These are phyloP conservation scores for Drosophila baimaii DNA, from an alignment of 1,140 invertebrate species.

Conservation along the genomic window DNA sequence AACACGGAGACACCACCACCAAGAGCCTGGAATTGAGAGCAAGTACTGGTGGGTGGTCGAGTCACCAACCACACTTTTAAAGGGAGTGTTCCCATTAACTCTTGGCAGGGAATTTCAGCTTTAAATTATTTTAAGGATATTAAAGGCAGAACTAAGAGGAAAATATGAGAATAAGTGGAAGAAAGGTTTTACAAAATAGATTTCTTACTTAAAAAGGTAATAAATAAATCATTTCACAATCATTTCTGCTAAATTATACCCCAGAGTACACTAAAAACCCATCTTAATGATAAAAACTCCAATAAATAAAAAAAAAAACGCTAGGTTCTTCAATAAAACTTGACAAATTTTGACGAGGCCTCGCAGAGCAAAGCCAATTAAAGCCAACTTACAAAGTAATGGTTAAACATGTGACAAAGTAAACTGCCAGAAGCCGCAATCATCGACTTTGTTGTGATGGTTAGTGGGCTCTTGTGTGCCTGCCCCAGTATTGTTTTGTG, in stretches of 20 bases:
- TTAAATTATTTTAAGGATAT: not conserved
- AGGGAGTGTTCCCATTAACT: not conserved
- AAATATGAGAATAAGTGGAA: too few species aligned
- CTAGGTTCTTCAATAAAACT: slow-evolving; percentile 18
- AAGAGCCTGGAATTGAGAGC: not conserved
- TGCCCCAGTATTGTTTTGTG: slow-evolving; percentile 25
- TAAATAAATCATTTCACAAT: not conserved
- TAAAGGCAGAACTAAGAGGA: too few species aligned
- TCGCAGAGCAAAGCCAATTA: slow-evolving; percentile 27
- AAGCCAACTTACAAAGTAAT: slow-evolving; percentile 29
- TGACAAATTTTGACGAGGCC: slow-evolving; percentile 40
- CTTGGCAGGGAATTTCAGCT: not conserved
- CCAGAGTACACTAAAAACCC: not conserved
- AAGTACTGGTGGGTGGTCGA: slow-evolving; percentile 23
- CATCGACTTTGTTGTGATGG: slow-evolving; percentile 27
- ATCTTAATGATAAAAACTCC: not conserved
- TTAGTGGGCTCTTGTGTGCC: slow-evolving; percentile 4
- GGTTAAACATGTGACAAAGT: slow-evolving; percentile 44
- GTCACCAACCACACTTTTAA: not conserved
- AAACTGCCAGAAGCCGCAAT: slow-evolving; percentile 28
- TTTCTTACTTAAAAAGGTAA: not conserved
- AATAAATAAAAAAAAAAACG: not conserved
- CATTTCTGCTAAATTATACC: not conserved
- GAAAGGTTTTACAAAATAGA: not conserved
- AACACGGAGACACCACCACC: slow-evolving; percentile 45